Evolutionary conservation across 2,113 vertebrate species (phyloP).

Genomic region (Myxocyprinus asiaticus): DNA sequence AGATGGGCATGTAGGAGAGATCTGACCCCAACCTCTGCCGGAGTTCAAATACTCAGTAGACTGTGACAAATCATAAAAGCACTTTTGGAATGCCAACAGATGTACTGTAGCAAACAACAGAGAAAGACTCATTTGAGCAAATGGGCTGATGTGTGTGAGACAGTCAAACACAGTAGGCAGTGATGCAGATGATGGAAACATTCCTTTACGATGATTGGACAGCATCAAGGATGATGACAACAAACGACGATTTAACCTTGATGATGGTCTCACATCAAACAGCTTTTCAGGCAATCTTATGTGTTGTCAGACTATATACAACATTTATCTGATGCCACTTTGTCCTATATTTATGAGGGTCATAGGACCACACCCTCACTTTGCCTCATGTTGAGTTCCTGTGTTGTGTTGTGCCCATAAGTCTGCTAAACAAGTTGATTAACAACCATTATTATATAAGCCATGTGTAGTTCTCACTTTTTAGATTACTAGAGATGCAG

Average conservation of each 20-base stretch:
- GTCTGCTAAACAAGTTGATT: constrained; percentile 36
- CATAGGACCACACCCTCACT: background rate
- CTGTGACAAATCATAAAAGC: constrained; percentile 42
- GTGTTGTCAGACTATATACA: constrained; percentile 11
- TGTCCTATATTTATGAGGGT: constrained; percentile 2
- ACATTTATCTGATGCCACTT: constrained; percentile 15
- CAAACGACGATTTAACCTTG: background rate
- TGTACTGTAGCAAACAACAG: constrained; percentile 36
- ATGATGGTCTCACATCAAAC: background rate
- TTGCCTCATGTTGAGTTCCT: background rate
- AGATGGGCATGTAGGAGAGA: background rate
- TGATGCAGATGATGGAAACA: constrained; percentile 16
- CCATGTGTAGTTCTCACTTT: constrained; percentile 29
- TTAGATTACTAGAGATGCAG: constrained; percentile 21
- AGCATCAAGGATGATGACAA: background rate
- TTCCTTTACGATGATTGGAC: constrained; percentile 3
- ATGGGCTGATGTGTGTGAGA: constrained; percentile 28
- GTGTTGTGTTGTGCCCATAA: constrained; percentile 36
- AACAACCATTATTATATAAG: constrained; percentile 7
- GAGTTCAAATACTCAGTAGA: constrained; percentile 15
- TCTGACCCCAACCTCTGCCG: constrained; percentile 15
- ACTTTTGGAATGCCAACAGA: constrained; percentile 38
- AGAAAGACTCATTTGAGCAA: background rate
- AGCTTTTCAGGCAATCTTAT: constrained; percentile 15
- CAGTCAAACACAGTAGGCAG: background rate